Evolutionary conservation across 2,888 invertebrate genomes (phyloP), one percentile per base, ranked within the genome.

Genomic region (Pandemis heparana): DNA sequence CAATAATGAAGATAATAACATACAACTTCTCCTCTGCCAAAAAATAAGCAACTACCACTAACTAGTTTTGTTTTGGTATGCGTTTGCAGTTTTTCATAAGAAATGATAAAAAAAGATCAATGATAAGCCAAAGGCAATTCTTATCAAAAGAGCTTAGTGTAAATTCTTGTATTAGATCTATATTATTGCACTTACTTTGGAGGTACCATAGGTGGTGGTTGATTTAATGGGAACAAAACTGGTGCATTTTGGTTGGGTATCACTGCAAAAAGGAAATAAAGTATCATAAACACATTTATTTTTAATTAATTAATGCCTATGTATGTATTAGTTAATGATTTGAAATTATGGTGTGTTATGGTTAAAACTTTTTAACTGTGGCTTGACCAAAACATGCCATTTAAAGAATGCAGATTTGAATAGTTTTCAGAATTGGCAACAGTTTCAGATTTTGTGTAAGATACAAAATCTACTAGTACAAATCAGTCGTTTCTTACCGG

Each of bases 161-260:
- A 12, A 5, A 41, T 41, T 41, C 9, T 8, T 12, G 2, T 12
- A 43, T 43, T 43, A 43, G 12, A 10, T 12, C 12, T 3, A 43
- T 12, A 12, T 43, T 12, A 5, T 18, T n/a, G 64, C 51, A 74
- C 82, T 79, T 81, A 82, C 80, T 76, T 74, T n/a, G 79, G 75
- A 7, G 79, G 78, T 8, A 81, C 75, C 63, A 79, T n/a, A 12
- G 79, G 81, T 41, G 82, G 78, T 62, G 81, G 81, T 68, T 81
- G 83, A n/a, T 46, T 81, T 0, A 77, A 51, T 6, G 77, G 18
- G 74, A 79, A 80, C 64, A 64, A 63, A 39, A 43, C 23, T 1
- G 56, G 39, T 6, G 39, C n/a, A 5, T 56, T 51, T 14, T 74
- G 66, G 2, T 16, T 18, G 16, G 38, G 56, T 67, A 73, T 70